These are phyloP conservation scores for Aphelinus atriplicis DNA, from an alignment of 1,140 invertebrate species.

Conservation along the genomic window DNA sequence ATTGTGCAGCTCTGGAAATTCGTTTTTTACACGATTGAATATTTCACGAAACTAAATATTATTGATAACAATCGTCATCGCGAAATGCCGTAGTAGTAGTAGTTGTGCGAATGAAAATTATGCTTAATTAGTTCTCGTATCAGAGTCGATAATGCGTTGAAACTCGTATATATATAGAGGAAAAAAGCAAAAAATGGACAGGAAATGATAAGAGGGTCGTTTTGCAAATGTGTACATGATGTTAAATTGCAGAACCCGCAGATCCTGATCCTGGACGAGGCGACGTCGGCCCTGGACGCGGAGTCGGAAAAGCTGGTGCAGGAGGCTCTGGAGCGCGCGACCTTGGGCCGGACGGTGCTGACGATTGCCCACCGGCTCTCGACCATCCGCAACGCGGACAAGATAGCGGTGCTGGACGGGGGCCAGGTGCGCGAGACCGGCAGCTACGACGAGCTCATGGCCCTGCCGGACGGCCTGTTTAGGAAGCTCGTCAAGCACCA, in stretches of 20 bases:
- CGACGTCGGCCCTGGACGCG: constrained; percentile 91
- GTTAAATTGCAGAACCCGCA: constrained; percentile 76
- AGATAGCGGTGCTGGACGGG: constrained; percentile 88
- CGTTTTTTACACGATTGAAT: no score
- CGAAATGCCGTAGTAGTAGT: no score
- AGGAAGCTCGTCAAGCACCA: constrained; percentile 75
- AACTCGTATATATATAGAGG: no score
- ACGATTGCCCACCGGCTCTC: constrained; percentile 94
- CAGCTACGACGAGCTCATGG: constrained; percentile 77
- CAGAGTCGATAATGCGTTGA: no score
- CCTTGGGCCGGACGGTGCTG: constrained; percentile 86
- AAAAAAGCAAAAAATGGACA: no score
- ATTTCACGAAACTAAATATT: no score
- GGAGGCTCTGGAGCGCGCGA: constrained; percentile 83
- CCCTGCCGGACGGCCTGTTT: constrained; percentile 69
- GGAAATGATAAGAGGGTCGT: no score
- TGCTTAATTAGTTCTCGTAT: no score
- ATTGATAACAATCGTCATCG: no score
- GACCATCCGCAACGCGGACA: constrained; percentile 90
- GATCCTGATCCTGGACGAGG: constrained; percentile 88
- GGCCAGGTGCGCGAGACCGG: constrained; percentile 87
- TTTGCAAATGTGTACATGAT: background rate
- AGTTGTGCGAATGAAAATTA: no score
- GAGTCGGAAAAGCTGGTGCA: constrained; percentile 91
- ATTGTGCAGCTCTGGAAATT: no score